Evolutionary conservation across 2,888 invertebrate genomes (phyloP).

Genomic region (Brachyopa scutellaris): DNA sequence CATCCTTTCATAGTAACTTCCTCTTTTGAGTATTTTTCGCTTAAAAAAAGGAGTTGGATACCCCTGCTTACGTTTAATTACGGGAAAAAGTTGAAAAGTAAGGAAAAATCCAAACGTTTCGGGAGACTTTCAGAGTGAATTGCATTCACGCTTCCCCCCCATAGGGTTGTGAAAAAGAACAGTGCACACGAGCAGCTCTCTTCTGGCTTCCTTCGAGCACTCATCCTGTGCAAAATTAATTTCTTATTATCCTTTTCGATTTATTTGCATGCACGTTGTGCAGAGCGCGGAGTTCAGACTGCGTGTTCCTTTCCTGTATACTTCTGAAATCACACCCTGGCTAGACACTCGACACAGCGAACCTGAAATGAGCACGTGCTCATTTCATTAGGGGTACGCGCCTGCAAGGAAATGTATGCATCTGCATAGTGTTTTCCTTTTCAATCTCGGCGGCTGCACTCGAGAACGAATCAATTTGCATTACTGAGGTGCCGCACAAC

Average conservation of each 20-base stretch:
- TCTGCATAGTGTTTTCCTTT: neutral
- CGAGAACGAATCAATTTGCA: conserved; percentile 69
- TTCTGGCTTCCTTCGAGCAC: conserved; percentile 54
- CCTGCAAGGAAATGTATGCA: neutral
- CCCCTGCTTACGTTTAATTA: conserved; percentile 56
- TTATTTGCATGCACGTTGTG: conserved; percentile 63
- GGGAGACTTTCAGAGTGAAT: conserved; percentile 19
- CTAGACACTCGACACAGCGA: conserved; percentile 59
- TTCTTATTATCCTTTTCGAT: conserved; percentile 67
- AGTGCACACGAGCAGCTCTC: conserved; percentile 53
- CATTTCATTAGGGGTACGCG: conserved; percentile 47
- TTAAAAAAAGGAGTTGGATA: conserved; percentile 21
- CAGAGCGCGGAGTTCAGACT: neutral
- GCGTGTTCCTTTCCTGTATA: neutral
- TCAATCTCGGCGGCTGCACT: conserved; percentile 24
- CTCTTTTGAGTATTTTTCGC: conserved; percentile 32
- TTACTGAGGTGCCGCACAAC: conserved; percentile 64
- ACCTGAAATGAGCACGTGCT: conserved; percentile 65
- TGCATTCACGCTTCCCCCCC: no score
- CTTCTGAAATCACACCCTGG: conserved; percentile 57
- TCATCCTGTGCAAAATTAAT: conserved; percentile 68
- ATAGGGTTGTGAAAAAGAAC: conserved; percentile 57
- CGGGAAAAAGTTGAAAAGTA: conserved; percentile 13
- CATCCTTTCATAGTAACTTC: conserved; percentile 40
- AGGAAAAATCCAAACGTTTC: conserved; percentile 15